These are phyloP conservation scores for Oncorhynchus masou DNA, from an alignment of 2,113 vertebrate species.

Conservation along the genomic window DNA sequence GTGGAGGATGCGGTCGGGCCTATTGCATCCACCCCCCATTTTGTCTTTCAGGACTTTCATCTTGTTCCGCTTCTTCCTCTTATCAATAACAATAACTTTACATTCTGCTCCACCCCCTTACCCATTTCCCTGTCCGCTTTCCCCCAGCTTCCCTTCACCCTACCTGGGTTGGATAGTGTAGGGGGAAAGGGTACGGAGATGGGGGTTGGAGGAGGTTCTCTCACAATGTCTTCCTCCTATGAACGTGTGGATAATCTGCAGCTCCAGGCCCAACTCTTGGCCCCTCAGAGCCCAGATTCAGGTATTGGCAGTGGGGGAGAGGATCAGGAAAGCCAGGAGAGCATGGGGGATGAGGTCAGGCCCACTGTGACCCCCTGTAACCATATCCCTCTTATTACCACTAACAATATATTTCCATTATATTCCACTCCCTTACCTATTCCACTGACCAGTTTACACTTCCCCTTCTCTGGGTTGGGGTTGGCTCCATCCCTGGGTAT, in stretches of 20 bases:
- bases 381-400: not conserved
- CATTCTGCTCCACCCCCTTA: not conserved
- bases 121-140: not conserved
- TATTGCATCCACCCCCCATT: not conserved
- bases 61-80: no score
- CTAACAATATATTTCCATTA: constrained; percentile 7
- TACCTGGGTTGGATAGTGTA: not conserved
- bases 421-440: not conserved
- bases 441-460: not conserved
- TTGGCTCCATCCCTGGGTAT: not conserved
- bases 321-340: constrained; percentile 59
- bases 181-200: not conserved
- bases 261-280: constrained; percentile 2
- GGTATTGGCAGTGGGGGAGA: constrained; percentile 37
- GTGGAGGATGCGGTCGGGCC: constrained; percentile 21
- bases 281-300: constrained; percentile 60
- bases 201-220: not conserved
- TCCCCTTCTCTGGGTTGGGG: not conserved
- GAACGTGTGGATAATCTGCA: constrained; percentile 43
- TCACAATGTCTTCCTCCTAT: constrained; percentile 48
- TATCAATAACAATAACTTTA: not conserved
- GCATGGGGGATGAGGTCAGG: constrained; percentile 38
- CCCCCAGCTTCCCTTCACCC: not conserved
- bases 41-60: not conserved
- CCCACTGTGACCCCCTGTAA: not conserved